Evolutionary conservation across 2,888 invertebrate genomes (phyloP), one percentile per base, ranked within the genome.

Genomic region (Sarcophaga caerulescens): DNA sequence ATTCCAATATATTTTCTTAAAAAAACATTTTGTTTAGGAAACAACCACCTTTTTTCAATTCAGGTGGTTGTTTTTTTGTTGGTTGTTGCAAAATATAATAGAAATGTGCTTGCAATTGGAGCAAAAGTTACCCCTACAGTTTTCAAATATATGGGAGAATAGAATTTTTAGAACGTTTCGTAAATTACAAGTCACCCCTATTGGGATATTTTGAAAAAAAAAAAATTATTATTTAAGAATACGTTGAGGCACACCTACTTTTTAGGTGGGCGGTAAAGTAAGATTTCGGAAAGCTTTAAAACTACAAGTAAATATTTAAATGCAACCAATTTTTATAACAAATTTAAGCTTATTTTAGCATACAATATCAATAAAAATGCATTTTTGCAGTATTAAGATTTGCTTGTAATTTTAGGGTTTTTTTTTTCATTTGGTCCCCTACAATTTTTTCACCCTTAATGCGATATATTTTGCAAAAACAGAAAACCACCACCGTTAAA

Each of bases 101-200:
- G 12, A 52, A 52, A 17, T 14, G 0, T 10, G 8, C 17, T 14
- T 52, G 5, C 12, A 52, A 52, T 14, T 52, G 14, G 14, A 14
- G 52, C 52, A 52, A 91, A 91, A 91, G 90, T 90, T 89, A 91
- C 91, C 91, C 91, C 90, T 88, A 89, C 87, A 87, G 86, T 78
- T 88, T 85, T 75, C 80, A 88, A 89, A 89, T 84, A 89, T 90
- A 52, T 88, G 89, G 91, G 91, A 87, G 90, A 88, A 89, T 88
- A 91, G 91, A 89, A 91, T 66, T 66, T 17, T 66, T 66, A 66
- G 66, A 66, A 45, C 10, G 66, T 44, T 66, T 66, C n/a, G 19
- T 19, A 66, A 45, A 44, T 19, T 66, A 11, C 35, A 66, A 44
- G 35, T 52, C 12, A 14, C 17, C 52, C 17, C 12, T 52, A 12